Conservation (phyloP, 2,113 vertebrate species). For the Elephantulus edwardii region DNA sequence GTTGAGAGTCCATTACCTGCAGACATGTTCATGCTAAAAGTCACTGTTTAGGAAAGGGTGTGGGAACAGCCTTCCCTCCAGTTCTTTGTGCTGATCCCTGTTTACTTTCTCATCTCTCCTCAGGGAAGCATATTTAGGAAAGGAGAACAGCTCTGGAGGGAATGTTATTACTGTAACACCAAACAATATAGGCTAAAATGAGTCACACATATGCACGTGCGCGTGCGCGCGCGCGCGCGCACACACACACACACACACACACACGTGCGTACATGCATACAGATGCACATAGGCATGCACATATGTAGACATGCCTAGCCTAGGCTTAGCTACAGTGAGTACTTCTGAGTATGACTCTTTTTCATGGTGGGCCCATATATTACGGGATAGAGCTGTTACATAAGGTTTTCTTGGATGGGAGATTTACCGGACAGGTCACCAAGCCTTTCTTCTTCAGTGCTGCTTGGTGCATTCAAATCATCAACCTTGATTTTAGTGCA, state of each 20-base stretch:
- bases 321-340: neutral
- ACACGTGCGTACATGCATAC: accelerated
- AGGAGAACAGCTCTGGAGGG: neutral
- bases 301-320: no score
- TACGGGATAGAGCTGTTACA: neutral
- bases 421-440: neutral
- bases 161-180: accelerated
- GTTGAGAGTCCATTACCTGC: accelerated
- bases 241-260: neutral
- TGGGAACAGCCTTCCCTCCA: no score
- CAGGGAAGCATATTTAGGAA: no score
- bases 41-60: no score
- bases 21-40: accelerated
- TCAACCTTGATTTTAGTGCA: no score
- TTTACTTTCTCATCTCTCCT: neutral
- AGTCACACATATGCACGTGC: accelerated
- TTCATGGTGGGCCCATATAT: neutral
- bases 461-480: neutral
- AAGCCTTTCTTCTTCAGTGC: neutral
- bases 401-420: no score
- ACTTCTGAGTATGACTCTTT: neutral
- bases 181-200: neutral
- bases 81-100: accelerated
- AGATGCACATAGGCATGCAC: accelerated
- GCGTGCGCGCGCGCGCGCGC: neutral